A percentile compares a stretch with the other conserved stretches of the same genome.
phyloP scores from a whole-genome alignment of 1,140 invertebrate genomes.

The Druon quercuslanigerum region DNA sequence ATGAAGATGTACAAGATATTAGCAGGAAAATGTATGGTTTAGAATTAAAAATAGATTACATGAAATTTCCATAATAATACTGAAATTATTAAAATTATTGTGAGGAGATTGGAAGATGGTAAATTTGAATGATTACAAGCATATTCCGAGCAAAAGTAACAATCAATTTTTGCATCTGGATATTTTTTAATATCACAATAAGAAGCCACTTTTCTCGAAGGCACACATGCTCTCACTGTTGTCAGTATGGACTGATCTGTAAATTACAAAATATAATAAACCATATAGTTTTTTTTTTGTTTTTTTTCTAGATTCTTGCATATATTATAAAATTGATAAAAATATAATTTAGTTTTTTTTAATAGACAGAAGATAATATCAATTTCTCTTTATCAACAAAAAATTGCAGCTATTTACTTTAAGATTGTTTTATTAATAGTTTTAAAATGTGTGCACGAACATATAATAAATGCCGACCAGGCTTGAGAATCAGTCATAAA shows the following conservation, averaged over 20 bases:
- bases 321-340: too few species aligned
- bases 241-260: slow-evolving; percentile 62
- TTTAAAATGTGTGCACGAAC: neutral
- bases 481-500: neutral
- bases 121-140: slow-evolving; percentile 60
- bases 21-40: too few species aligned
- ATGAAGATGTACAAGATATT: too few species aligned
- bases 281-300: too few species aligned
- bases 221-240: slow-evolving; percentile 66
- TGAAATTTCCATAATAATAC: neutral
- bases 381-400: slow-evolving; percentile 31
- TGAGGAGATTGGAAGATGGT: neutral
- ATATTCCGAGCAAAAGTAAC: slow-evolving; percentile 62
- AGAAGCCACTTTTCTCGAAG: slow-evolving; percentile 50
- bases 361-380: neutral
- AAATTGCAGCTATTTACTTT: neutral
- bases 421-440: slow-evolving; percentile 10
- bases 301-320: too few species aligned
- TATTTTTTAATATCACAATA: slow-evolving; percentile 56
- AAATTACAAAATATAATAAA: slow-evolving; percentile 36
- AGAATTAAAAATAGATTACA: neutral
- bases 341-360: neutral
- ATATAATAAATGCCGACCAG: too few species aligned
- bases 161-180: slow-evolving; percentile 58
- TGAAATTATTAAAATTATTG: neutral